Evolutionary conservation across 2,113 vertebrate species (phyloP).

Genomic region (Stigmatopora nigra): DNA sequence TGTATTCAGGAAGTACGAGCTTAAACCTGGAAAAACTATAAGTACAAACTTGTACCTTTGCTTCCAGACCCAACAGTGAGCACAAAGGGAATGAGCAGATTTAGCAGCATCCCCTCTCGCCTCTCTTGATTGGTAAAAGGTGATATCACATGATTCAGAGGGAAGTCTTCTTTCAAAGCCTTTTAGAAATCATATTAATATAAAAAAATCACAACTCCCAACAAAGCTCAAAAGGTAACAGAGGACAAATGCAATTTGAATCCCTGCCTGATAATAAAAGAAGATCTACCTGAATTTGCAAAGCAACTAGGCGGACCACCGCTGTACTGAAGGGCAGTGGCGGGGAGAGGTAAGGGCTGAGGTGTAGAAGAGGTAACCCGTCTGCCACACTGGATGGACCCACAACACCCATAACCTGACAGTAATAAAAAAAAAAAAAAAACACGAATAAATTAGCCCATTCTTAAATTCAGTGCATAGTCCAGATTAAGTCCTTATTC

Average conservation of each 20-base stretch:
- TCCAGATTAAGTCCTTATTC: neutral
- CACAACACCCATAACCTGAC: slow-evolving; percentile 97
- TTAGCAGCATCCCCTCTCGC: slow-evolving; percentile 98
- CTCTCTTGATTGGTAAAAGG: slow-evolving; percentile 99
- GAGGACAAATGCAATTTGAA: neutral
- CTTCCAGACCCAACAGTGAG: slow-evolving; percentile 97
- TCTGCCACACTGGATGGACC: slow-evolving; percentile 98
- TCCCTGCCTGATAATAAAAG: neutral
- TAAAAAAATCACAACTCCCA: neutral
- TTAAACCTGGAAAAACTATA: neutral
- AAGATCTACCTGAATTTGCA: slow-evolving; percentile 90
- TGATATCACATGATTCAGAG: slow-evolving; percentile 97
- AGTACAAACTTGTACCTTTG: slow-evolving; percentile 78
- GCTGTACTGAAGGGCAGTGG: slow-evolving; percentile 98
- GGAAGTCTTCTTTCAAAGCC: slow-evolving; percentile 99
- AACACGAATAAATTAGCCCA: no score
- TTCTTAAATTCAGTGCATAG: no score
- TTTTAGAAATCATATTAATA: slow-evolving; percentile 38
- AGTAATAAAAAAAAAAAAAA: neutral
- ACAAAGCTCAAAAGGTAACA: neutral
- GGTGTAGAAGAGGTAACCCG: slow-evolving; percentile 95
- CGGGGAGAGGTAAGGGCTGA: slow-evolving; percentile 98
- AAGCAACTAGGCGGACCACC: slow-evolving; percentile 94
- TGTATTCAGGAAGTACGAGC: neutral
- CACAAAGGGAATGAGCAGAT: slow-evolving; percentile 96